Evolutionary conservation across 2,888 invertebrate species (phyloP).

Genomic region (Melolontha melolontha): DNA sequence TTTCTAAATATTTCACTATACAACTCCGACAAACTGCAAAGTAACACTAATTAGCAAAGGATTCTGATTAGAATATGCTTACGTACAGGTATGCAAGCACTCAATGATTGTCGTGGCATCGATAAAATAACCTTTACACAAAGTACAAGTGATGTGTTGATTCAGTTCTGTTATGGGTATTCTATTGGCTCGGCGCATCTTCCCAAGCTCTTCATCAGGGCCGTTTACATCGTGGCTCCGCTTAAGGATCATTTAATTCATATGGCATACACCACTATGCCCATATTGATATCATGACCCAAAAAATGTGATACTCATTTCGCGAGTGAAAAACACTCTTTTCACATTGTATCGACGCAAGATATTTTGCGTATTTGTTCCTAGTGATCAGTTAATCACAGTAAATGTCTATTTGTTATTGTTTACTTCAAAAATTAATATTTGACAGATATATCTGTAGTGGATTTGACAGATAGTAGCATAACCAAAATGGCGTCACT

Average conservation of each 20-base stretch:
- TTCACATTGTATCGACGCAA: slow-evolving; percentile 17
- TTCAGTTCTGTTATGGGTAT: slow-evolving; percentile 71
- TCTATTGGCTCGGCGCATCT: slow-evolving; percentile 65
- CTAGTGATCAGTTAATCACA: slow-evolving; percentile 1
- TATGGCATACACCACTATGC: slow-evolving; percentile 49
- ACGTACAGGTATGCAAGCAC: slow-evolving; percentile 83
- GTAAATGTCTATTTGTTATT: slow-evolving; percentile 55
- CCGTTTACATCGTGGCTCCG: slow-evolving; percentile 48
- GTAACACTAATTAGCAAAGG: background rate
- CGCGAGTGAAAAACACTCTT: background rate
- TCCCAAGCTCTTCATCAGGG: slow-evolving; percentile 45
- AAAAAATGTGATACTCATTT: slow-evolving; percentile 53
- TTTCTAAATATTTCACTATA: slow-evolving; percentile 78
- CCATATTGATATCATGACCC: slow-evolving; percentile 64
- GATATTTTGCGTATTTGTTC: background rate
- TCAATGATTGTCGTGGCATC: slow-evolving; percentile 85
- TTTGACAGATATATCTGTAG: slow-evolving; percentile 58
- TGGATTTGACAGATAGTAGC: slow-evolving; percentile 57
- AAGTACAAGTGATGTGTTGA: slow-evolving; percentile 75
- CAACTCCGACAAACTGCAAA: slow-evolving; percentile 80
- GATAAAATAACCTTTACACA: slow-evolving; percentile 80
- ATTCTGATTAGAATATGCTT: slow-evolving; percentile 10
- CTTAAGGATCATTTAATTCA: slow-evolving; percentile 47
- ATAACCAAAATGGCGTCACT: slow-evolving; percentile 59
- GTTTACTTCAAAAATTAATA: slow-evolving; percentile 60